Evolutionary conservation across 2,888 invertebrate species (phyloP), one percentile per base, ranked within the genome.

Genomic region (Trachelus iudaicus): DNA sequence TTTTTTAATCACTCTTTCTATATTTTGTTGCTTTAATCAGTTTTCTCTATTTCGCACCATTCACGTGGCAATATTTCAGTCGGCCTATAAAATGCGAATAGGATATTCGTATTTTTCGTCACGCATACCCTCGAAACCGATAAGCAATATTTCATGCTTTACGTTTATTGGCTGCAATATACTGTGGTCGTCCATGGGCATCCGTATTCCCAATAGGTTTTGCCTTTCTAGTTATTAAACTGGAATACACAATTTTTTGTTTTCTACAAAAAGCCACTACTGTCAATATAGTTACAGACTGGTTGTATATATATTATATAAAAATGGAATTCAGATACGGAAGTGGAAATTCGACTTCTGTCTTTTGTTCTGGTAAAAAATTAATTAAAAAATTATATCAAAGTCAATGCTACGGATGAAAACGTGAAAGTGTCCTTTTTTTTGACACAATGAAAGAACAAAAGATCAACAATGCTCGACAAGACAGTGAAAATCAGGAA

Each of bases 121-220:
- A 79, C 73, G 76, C 79, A 78, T 75, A 75, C 81, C 76, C 79
- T 79, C 81, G 76, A 71, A 87, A 86, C 84, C 86, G 88, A 87
- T 87, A 87, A 84, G 84, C 87, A 86, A 87, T 87, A 86, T 85
- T 88, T 88, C 87, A 87, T 87, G 84, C 86, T 86, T 87, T 85
- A 85, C 85, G 85, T 85, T 86, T 85, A 87, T 87, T 88, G 85
- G 84, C 82, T 82, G 84, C 85, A 83, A 83, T 83, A 82, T 80
- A 74, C 74, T 13, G 73, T 69, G 77, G 37, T 77, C 35, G 74
- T 71, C 71, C 34, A 33, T 71, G 71, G 34, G 30, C 23, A 71
- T 71, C 2, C 34, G 71, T 71, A 33, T 71, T 31, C 34, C 40
- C 40, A 40, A 40, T 40, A 40, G 40, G 40, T 40, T 40, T 40